Evolutionary conservation across 2,797 vertebrate genomes (phyloP), one percentile per base, ranked within the genome.

Genomic region (Sebastes minor): DNA sequence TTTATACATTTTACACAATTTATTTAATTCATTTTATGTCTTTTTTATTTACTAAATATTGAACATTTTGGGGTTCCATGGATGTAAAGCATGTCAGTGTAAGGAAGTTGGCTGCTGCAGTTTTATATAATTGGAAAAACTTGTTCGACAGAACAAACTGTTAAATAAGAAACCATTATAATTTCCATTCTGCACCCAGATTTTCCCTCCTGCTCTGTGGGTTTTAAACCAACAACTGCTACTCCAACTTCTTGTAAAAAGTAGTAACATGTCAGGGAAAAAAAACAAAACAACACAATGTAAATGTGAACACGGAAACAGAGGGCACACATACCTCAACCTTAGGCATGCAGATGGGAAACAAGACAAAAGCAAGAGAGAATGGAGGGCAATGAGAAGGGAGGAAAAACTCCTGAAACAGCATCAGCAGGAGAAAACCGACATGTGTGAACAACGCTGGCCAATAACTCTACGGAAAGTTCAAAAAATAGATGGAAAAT

Each of bases 271-370:
- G 33, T 69, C 14, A 74, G 12, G 32, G 3, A 1, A 28, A 61
- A 38, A 30, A 46, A 66, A 42, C 13, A 69, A 49, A 57, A 13
- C 28, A 55, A 67, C 27, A 76, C 27, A 76, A 46, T 33, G 12
- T 65, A 76, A 78, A 85, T 20, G 46, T 67, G 79, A 86, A 86
- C 55, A 86, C 72, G 73, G 38, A 76, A 88, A 88, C 78, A 86
- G 63, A 90, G 68, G 42, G 78, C 86, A 91, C 85, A 96, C 95
- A 94, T 96, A 96, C 95, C 95, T 96, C 94, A 70, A 89, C 82
- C 96, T 96, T 91, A 95, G 84, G 87, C 94, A 95, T 94, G 95
- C 94, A 94, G 91, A 94, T 86, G 92, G 83, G 91, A 89, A 88
- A 83, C 68, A 38, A 84, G 84, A 91, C 87, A 90, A 91, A 94